phyloP scores from a whole-genome alignment of 2,888 invertebrate genomes.

The Eupelmus urozonus region DNA sequence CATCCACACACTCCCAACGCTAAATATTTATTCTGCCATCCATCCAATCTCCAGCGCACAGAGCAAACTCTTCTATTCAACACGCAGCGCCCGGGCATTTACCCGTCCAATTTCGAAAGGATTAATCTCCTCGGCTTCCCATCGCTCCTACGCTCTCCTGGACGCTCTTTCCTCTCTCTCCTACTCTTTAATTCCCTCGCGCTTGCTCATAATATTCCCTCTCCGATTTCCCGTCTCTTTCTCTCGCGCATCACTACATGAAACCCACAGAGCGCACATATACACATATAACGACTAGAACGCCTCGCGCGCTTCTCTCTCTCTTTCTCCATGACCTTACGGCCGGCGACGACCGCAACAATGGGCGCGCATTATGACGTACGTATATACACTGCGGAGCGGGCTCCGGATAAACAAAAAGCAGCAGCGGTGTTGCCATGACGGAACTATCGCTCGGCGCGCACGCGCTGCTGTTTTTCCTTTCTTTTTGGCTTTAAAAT shows the following conservation, averaged over 20 bases:
- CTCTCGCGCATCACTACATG: not conserved
- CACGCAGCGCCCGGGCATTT: not conserved
- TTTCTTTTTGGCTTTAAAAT: slow-evolving; percentile 19
- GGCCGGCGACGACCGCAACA: not conserved
- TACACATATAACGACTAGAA: no score
- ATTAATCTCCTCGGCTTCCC: slow-evolving; percentile 22
- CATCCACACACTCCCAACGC: no score
- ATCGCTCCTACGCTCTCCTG: not conserved
- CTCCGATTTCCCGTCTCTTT: not conserved
- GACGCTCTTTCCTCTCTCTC: slow-evolving; percentile 14
- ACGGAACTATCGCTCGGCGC: slow-evolving; percentile 18
- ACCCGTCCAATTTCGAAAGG: slow-evolving; percentile 18
- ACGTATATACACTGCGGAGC: not conserved
- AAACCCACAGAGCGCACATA: no score
- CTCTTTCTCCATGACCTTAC: not conserved
- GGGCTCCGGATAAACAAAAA: not conserved
- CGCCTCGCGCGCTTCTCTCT: slow-evolving; percentile 8
- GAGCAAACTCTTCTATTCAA: slow-evolving; percentile 12
- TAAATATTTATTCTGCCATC: no score
- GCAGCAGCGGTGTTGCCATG: not conserved
- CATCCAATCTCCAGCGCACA: not conserved
- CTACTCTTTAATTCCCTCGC: slow-evolving; percentile 7
- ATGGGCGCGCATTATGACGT: not conserved
- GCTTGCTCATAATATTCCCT: not conserved
- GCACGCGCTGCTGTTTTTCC: not conserved